A percentile compares a stretch with the other conserved stretches of the same genome.
Evolutionary conservation across 1,140 invertebrate species (phyloP).

Genomic region (Melanaphis sacchari): DNA sequence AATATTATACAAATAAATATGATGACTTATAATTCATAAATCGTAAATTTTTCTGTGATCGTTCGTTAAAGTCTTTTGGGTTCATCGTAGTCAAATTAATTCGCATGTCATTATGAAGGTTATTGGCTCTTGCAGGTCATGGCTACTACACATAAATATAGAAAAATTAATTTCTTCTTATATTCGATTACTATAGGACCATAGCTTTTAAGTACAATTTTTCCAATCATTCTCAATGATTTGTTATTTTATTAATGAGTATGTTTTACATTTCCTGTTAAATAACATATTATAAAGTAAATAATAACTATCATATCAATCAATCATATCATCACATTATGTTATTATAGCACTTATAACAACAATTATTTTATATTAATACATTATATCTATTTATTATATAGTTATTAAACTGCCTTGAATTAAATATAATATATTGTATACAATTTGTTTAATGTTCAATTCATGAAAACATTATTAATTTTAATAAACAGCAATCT

Average conservation of each 20-base stretch:
- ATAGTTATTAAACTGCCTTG: background rate
- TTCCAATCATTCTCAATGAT: conserved; percentile 9
- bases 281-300: background rate
- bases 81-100: conserved; percentile 54
- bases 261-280: conserved; percentile 22
- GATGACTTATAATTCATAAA: conserved; percentile 33
- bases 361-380: background rate
- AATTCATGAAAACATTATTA: background rate
- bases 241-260: background rate
- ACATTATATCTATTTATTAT: background rate
- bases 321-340: background rate
- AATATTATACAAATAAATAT: conserved; percentile 6
- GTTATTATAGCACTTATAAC: background rate
- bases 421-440: background rate
- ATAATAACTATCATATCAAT: background rate
- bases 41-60: conserved; percentile 31
- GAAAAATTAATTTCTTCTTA: conserved; percentile 24
- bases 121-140: conserved; percentile 54
- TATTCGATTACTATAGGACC: background rate
- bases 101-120: conserved; percentile 54
- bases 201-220: background rate
- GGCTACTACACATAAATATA: background rate
- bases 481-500: background rate
- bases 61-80: conserved; percentile 49
- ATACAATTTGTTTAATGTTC: background rate